phyloP scores from a whole-genome alignment of 2,888 invertebrate genomes.

The Stenolophus ochropezus region DNA sequence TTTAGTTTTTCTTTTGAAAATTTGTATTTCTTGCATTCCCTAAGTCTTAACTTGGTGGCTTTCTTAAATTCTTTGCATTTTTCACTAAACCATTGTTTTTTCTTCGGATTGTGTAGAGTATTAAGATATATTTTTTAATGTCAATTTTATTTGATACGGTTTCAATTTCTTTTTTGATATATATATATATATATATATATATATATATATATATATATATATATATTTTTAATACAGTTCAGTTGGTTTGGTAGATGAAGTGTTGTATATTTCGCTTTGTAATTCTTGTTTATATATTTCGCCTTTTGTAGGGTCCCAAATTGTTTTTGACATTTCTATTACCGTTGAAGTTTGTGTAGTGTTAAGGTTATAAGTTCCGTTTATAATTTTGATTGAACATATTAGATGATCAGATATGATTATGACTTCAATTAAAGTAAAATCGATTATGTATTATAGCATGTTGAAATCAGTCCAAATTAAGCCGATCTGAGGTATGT shows the following conservation, averaged over 20 bases:
- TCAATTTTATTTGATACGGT: neutral
- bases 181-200: no score
- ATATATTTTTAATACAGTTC: neutral
- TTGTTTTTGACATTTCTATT: neutral
- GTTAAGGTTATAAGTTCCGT: neutral
- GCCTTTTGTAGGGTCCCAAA: neutral
- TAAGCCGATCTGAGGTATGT: no score
- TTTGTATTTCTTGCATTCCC: no score
- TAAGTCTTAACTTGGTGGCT: no score
- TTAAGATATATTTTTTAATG: no score
- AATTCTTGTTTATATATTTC: neutral
- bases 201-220: no score
- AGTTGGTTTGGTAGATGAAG: neutral
- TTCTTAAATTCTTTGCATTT: no score
- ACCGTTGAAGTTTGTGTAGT: neutral
- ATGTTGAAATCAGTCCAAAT: slow-evolving; percentile 1
- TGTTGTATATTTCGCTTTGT: neutral
- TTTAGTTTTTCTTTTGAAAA: no score
- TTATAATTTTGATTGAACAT: neutral
- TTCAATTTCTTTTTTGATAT: slow-evolving; percentile 1
- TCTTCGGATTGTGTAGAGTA: no score
- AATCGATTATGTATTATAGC: no score
- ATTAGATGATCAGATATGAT: slow-evolving; percentile 2
- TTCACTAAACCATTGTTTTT: no score
- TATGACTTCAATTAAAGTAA: no score